Conservation (phyloP, 2,797 vertebrate species). For the Orientallactaga sibirica region DNA sequence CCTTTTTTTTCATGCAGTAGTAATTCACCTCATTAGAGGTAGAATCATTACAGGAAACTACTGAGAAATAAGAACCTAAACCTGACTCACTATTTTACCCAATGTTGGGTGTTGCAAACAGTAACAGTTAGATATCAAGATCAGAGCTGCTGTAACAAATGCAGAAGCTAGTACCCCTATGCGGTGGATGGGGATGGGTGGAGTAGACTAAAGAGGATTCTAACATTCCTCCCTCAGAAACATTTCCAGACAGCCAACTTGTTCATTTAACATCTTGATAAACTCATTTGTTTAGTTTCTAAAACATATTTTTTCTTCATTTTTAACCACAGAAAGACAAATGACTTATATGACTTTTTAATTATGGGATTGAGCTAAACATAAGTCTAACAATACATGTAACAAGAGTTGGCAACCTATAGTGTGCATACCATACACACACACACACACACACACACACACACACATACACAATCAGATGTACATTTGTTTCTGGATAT, state of each 20-base stretch:
- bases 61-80: constrained; percentile 75
- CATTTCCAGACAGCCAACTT: constrained; percentile 35
- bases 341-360: constrained; percentile 73
- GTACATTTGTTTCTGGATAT: background rate
- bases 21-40: constrained; percentile 79
- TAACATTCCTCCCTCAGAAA: constrained; percentile 8
- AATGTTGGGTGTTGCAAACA: background rate
- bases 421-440: background rate
- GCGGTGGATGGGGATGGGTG: background rate
- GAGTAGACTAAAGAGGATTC: background rate
- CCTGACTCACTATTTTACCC: constrained; percentile 26
- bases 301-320: constrained; percentile 15
- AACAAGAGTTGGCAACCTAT: constrained; percentile 44
- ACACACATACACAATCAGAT: background rate
- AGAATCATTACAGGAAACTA: constrained; percentile 79
- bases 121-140: background rate
- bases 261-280: constrained; percentile 60
- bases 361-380: constrained; percentile 71
- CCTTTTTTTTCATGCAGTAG: constrained; percentile 78
- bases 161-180: background rate
- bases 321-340: constrained; percentile 71
- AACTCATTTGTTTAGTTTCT: constrained; percentile 65
- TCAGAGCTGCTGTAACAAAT: background rate
- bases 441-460: fast-evolving
- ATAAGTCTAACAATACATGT: constrained; percentile 48